Percentiles rank a stretch among this genome's conserved stretches.
Evolutionary conservation across 2,888 invertebrate genomes (phyloP).

Genomic region (Brachypalpus laphriformis): DNA sequence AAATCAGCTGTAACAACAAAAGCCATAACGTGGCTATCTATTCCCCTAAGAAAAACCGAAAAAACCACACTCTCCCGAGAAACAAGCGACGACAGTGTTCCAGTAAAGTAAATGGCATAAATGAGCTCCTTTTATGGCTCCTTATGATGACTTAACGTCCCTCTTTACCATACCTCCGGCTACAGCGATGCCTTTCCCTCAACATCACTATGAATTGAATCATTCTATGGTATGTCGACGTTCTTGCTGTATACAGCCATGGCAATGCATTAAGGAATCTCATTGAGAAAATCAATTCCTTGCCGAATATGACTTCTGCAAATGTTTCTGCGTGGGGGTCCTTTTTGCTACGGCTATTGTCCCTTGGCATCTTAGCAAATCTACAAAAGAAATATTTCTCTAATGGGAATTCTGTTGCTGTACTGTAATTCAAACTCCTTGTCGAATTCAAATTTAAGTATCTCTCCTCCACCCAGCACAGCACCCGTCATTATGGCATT

Average conservation of each 20-base stretch:
- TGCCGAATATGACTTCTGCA: neutral
- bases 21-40: neutral
- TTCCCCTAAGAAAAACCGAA: neutral
- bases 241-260: neutral
- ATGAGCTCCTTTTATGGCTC: conserved; percentile 10
- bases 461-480: too few species aligned
- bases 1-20: conserved; percentile 19
- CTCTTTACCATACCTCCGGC: neutral
- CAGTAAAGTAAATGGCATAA: conserved; percentile 11
- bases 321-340: neutral
- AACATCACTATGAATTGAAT: conserved; percentile 7
- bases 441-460: neutral
- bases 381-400: conserved; percentile 11
- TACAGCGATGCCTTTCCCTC: neutral
- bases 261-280: conserved; percentile 14
- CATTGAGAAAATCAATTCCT: conserved; percentile 14
- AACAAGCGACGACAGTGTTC: conserved; percentile 6
- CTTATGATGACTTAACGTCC: conserved; percentile 17
- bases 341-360: neutral
- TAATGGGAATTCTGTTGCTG: neutral
- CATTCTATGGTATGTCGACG: neutral
- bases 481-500: neutral
- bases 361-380: neutral
- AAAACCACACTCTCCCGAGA: neutral
- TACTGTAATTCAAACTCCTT: neutral